Conservation (phyloP, 2,113 vertebrate species). For the Trinectes maculatus region DNA sequence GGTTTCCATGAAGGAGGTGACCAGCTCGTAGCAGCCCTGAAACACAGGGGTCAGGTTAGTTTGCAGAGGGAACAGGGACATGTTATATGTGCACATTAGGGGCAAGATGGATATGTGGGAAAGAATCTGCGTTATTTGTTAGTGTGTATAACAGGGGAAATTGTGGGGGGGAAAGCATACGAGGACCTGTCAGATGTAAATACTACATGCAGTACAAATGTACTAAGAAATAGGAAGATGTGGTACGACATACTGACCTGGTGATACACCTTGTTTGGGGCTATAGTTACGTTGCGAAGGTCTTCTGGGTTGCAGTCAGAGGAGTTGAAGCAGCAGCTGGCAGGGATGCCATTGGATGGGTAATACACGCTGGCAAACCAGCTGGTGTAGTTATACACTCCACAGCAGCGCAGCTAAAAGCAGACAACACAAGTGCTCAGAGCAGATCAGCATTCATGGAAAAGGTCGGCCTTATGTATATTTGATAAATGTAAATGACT, state of each 20-base stretch:
- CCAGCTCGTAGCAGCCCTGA: slow-evolving; percentile 97
- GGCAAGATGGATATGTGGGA: slow-evolving; percentile 45
- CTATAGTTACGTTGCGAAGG: slow-evolving; percentile 92
- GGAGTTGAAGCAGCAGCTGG: slow-evolving; percentile 93
- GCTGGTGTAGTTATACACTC: slow-evolving; percentile 96
- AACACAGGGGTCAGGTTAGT: slow-evolving; percentile 54
- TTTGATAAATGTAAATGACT: too few species aligned
- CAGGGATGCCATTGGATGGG: slow-evolving; percentile 89
- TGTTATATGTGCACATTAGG: slow-evolving; percentile 51
- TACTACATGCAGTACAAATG: not conserved
- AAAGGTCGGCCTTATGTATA: not conserved
- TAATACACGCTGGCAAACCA: slow-evolving; percentile 95
- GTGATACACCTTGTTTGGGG: slow-evolving; percentile 93
- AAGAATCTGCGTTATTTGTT: slow-evolving; percentile 36
- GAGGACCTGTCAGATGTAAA: slow-evolving; percentile 5
- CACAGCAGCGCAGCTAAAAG: slow-evolving; percentile 93
- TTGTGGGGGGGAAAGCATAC: slow-evolving; percentile 8
- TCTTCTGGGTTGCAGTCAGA: slow-evolving; percentile 90
- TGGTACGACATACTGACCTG: slow-evolving; percentile 83
- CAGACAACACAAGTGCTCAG: not conserved
- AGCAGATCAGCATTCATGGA: not conserved
- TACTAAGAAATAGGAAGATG: not conserved
- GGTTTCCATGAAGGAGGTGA: slow-evolving; percentile 98
- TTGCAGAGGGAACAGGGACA: slow-evolving; percentile 25
- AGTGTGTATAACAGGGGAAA: slow-evolving; percentile 16